Evolutionary conservation across 2,113 vertebrate species (phyloP).

Genomic region (Nettapus auritus): DNA sequence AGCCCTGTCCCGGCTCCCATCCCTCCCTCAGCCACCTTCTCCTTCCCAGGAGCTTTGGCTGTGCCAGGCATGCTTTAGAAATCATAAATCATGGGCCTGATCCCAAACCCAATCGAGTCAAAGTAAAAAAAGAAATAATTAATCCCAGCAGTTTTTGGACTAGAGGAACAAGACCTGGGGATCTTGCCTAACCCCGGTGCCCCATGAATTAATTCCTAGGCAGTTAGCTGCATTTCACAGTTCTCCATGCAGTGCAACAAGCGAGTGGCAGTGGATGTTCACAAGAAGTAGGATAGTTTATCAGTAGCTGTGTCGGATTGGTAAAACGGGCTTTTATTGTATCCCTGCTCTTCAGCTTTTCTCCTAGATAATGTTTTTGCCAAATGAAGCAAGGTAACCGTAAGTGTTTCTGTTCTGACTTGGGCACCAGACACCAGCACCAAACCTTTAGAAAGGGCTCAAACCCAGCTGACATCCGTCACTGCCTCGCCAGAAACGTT

Average conservation of each 20-base stretch:
- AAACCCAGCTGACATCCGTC: accelerated
- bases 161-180: not conserved
- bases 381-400: not conserved
- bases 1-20: not conserved
- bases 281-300: not conserved
- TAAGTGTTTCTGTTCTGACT: not conserved
- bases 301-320: not conserved
- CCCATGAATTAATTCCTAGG: not conserved
- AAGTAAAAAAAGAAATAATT: not conserved
- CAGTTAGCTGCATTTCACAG: not conserved
- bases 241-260: not conserved
- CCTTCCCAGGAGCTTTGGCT: not conserved
- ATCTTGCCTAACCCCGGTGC: not conserved
- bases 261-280: not conserved
- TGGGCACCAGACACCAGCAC: accelerated
- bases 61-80: not conserved
- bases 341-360: not conserved
- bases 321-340: not conserved
- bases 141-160: not conserved
- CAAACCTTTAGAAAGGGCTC: not conserved
- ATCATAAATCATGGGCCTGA: not conserved
- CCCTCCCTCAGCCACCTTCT: not conserved
- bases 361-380: not conserved
- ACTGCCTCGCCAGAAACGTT: not conserved
- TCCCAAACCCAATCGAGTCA: not conserved